Conservation (phyloP, 2,888 invertebrate genomes). For the Branchellion lobata region DNA sequence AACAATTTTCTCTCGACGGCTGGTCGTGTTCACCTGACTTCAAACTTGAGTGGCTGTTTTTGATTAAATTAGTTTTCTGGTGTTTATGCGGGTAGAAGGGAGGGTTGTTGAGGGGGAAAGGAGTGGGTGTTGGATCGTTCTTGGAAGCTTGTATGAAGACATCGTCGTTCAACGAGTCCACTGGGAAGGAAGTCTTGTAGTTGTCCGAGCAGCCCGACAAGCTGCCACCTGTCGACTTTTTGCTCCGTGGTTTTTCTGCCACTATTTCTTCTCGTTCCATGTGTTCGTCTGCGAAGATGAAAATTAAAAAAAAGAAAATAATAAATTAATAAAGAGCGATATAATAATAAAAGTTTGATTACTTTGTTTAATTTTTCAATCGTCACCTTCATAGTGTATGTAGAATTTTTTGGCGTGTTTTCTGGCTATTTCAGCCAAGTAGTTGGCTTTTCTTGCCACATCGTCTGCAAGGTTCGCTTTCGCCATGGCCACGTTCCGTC, state of each 20-base stretch:
- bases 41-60: no score
- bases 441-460: conserved; percentile 26
- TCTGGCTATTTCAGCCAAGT: conserved; percentile 32
- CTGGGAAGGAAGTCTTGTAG: no score
- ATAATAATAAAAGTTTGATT: no score
- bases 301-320: no score
- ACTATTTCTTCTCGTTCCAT: neutral
- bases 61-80: neutral
- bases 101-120: neutral
- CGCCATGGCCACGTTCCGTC: conserved; percentile 12
- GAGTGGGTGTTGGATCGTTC: neutral
- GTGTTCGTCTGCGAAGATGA: no score
- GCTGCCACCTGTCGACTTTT: neutral
- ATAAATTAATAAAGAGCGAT: no score
- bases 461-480: conserved; percentile 28
- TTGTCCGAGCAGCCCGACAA: neutral
- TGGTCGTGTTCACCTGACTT: no score
- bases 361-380: no score
- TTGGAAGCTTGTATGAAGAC: neutral
- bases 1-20: no score
- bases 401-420: conserved; percentile 33
- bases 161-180: neutral
- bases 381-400: neutral
- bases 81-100: neutral
- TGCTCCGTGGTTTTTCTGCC: neutral